phyloP scores from a whole-genome alignment of 92 coral and sea anemone genomes.

The Epizoanthus ramosus region DNA sequence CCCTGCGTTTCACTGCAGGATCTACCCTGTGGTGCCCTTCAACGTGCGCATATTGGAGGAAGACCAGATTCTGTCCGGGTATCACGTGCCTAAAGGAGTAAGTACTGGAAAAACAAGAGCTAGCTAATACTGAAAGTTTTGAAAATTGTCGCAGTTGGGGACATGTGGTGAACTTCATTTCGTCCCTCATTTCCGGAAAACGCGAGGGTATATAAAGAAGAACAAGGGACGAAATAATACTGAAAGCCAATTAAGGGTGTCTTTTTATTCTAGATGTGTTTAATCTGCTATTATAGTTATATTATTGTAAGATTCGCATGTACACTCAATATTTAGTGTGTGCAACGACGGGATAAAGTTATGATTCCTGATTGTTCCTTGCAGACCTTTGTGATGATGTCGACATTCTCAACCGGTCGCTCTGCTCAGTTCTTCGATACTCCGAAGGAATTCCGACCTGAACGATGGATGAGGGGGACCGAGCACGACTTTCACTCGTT shows the following conservation, averaged over 20 bases:
- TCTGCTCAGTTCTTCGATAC: constrained; percentile 20
- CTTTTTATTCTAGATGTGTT: too few species aligned
- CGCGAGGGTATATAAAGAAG: too few species aligned
- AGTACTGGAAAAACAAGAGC: neutral
- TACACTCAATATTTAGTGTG: neutral
- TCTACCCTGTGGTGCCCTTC: constrained; percentile 32
- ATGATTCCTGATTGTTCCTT: neutral
- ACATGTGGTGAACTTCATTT: too few species aligned
- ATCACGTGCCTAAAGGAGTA: constrained; percentile 43
- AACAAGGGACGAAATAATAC: too few species aligned
- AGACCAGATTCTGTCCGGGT: constrained; percentile 20
- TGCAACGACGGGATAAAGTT: too few species aligned
- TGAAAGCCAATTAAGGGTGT: too few species aligned
- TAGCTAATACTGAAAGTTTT: too few species aligned
- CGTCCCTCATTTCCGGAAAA: too few species aligned
- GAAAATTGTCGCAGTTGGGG: too few species aligned
- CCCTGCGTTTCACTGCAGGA: neutral
- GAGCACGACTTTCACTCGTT: constrained; percentile 38
- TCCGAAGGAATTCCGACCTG: constrained; percentile 22
- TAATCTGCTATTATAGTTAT: too few species aligned
- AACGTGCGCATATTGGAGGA: constrained; percentile 33
- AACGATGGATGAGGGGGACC: constrained; percentile 27
- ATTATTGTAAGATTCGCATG: neutral
- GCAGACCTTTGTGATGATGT: constrained; percentile 27
- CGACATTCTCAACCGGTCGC: constrained; percentile 31